These are phyloP conservation scores for Dreissena rostriformis DNA, from an alignment of 1,140 invertebrate species.

Conservation along the genomic window DNA sequence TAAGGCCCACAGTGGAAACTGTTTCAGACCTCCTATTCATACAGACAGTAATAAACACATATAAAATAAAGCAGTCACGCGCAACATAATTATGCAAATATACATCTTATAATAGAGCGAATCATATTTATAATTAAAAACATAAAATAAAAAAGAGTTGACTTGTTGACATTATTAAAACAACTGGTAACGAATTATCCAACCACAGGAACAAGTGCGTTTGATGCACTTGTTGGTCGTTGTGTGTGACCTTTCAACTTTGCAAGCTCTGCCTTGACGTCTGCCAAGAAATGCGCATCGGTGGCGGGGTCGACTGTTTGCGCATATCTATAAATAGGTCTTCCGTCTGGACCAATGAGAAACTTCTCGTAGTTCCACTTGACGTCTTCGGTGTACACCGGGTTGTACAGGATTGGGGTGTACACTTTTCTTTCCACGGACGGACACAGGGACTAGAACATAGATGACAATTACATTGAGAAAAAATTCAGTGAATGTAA, in stretches of 20 bases:
- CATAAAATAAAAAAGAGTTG: not conserved
- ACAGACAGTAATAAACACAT: not conserved
- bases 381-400: conserved; percentile 81
- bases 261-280: conserved; percentile 26
- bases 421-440: conserved; percentile 6
- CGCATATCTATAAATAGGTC: conserved; percentile 57
- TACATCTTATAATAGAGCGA: not conserved
- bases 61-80: not conserved
- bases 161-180: not conserved
- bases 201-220: not conserved
- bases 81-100: not conserved
- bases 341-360: conserved; percentile 82
- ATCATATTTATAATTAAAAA: not conserved
- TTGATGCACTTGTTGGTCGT: not conserved
- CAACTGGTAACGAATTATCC: not conserved
- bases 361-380: conserved; percentile 86
- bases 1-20: not conserved
- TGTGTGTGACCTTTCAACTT: conserved; percentile 13
- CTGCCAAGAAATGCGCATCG: conserved; percentile 20
- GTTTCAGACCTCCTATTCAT: not conserved
- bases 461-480: no score
- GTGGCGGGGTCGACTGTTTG: conserved; percentile 9
- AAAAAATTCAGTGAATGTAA: no score
- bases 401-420: conserved; percentile 61
- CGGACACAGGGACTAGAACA: conserved; percentile 31